Percentiles rank a stretch among this genome's conserved stretches.
phyloP scores from a whole-genome alignment of 1,140 invertebrate genomes.

The Heliothis virescens region DNA sequence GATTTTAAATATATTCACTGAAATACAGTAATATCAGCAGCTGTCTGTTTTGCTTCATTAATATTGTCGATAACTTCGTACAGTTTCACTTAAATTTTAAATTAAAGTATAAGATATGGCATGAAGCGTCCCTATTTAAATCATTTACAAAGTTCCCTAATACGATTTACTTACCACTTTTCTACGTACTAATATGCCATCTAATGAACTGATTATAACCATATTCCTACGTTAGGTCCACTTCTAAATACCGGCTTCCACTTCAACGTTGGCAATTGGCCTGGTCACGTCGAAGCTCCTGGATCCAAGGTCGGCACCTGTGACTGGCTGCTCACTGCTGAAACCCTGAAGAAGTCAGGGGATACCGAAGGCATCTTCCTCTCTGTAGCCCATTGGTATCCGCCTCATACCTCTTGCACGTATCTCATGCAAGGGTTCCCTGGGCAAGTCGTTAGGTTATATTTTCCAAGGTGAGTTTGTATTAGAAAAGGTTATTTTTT shows the following conservation, averaged over 20 bases:
- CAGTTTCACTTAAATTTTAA: too few relatives aligned
- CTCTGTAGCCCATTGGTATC: constrained; percentile 97
- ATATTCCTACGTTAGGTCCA: too few relatives aligned
- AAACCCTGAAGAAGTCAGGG: constrained; percentile 90
- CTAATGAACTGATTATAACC: too few relatives aligned
- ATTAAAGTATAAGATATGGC: too few relatives aligned
- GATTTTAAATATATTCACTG: too few relatives aligned
- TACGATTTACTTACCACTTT: too few relatives aligned
- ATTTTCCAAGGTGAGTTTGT: constrained; percentile 91
- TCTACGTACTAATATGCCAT: too few relatives aligned
- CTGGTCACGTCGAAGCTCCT: constrained; percentile 94
- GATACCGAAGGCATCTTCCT: constrained; percentile 95
- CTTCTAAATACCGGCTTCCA: constrained; percentile 96
- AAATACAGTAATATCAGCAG: too few relatives aligned
- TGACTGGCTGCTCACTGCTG: constrained; percentile 94
- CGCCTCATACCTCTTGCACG: constrained; percentile 95
- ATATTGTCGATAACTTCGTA: too few relatives aligned
- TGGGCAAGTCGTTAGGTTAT: constrained; percentile 94
- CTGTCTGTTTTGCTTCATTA: too few relatives aligned
- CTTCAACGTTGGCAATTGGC: constrained; percentile 97
- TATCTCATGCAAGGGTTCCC: constrained; percentile 94
- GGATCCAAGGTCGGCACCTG: constrained; percentile 94
- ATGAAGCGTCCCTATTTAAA: too few relatives aligned
- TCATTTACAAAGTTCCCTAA: too few relatives aligned
- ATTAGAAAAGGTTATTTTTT: background rate